phyloP scores from a whole-genome alignment of 2,797 vertebrate species.

The Sebastes hopkinsi region DNA sequence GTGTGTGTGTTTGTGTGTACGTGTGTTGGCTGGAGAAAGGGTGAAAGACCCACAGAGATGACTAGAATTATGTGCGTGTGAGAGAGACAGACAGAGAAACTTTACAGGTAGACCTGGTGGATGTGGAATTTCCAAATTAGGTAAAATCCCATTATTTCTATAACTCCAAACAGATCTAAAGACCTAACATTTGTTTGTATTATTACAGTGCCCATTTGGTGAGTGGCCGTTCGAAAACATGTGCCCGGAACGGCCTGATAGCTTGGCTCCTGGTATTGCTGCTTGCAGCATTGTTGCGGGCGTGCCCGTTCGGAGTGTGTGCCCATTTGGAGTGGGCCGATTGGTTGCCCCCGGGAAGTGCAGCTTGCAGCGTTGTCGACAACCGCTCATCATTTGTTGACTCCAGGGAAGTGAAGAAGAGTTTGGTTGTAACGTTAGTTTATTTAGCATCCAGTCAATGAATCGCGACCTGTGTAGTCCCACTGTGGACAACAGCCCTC shows the following conservation, averaged over 20 bases:
- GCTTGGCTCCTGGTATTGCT: no score
- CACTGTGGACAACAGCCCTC: not conserved
- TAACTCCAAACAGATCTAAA: not conserved
- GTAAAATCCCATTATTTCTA: not conserved
- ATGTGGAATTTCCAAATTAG: not conserved
- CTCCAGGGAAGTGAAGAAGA: not conserved
- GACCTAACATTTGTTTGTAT: not conserved
- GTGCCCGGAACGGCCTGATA: no score
- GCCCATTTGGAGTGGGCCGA: not conserved
- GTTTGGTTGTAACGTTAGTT: no score
- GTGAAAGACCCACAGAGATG: slow-evolving; percentile 20
- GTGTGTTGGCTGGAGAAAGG: not conserved
- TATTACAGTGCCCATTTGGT: not conserved
- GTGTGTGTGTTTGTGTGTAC: slow-evolving; percentile 1
- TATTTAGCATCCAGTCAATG: not conserved
- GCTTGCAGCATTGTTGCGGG: no score
- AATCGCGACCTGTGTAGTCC: not conserved
- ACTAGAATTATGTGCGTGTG: not conserved
- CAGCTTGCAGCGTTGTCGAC: not conserved
- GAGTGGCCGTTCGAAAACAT: not conserved
- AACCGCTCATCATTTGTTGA: not conserved
- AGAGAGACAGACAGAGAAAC: not conserved
- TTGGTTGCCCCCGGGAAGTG: not conserved
- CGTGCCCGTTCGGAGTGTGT: not conserved
- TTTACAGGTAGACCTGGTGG: not conserved